Evolutionary conservation across 1,140 invertebrate genomes (phyloP), one percentile per base, ranked within the genome.

Genomic region (Centruroides sculpturatus): DNA sequence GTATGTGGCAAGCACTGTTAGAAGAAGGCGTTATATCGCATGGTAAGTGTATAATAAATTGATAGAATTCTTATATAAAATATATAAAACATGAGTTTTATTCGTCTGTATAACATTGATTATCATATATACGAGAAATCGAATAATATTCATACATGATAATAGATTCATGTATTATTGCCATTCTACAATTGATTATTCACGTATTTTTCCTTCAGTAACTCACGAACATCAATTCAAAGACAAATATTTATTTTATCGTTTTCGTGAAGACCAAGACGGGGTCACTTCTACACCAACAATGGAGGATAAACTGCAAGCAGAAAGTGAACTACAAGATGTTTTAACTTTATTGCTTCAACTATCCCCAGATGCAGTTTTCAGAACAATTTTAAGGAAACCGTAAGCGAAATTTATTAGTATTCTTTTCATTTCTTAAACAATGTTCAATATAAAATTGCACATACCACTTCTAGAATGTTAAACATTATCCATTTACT

Each of bases 1-100:
- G 82, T 35, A 88, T 89, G 82, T 90, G 86, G 84, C 88, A 91
- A 70, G 83, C 82, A 0, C 73, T 91, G n/a, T 74, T 90, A 35
- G 88, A 91, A 72, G 85, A 89, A 74, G 85, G 85, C 50, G 80
- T 89, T 54, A 80, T 90, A 62, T 78, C 81, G 47, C 85, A 89
- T 72, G 85, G 87, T 89, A 70, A 78, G 76, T 65, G 4, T 35
- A 54, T 57, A 41, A 23, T 23, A 23, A 23, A 23, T 23, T 23
- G 23, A 23, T 23, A 23, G 23, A 2, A 23, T 23, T 23, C 23
- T 23, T 41, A 41, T 41, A 41, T 41, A 41, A 6, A 41, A 41
- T 41, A 41, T 6, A 41, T 8, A 5, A 41, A 41, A 41, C 68
- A 83, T 11, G 10, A 23, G 23, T 23, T 23, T 23, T 23, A 23